Conservation (phyloP, 2,797 vertebrate species). For the Remorina albescens region DNA sequence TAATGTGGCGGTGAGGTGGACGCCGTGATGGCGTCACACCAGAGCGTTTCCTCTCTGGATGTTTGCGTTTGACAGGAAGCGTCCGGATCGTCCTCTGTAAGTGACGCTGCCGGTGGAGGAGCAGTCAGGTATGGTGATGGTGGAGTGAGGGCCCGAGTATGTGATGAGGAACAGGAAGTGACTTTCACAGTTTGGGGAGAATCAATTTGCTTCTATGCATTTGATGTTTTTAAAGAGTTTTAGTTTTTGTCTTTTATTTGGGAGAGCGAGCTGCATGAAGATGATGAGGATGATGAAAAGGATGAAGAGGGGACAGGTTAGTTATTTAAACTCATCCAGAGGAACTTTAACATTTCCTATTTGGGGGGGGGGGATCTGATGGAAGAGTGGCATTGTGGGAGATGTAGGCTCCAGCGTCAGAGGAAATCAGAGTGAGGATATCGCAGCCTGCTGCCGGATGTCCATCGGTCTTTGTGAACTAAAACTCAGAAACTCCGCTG, state of each 20-base stretch:
- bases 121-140: slow-evolving; percentile 7
- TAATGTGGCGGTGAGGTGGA: slow-evolving; percentile 18
- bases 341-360: slow-evolving; percentile 28
- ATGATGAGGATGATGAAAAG: neutral
- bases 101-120: neutral
- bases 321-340: slow-evolving; percentile 27
- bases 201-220: slow-evolving; percentile 56
- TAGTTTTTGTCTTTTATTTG: slow-evolving; percentile 26
- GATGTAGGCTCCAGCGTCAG: neutral
- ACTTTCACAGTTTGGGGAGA: slow-evolving; percentile 26
- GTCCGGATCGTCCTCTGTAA: neutral
- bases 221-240: slow-evolving; percentile 28
- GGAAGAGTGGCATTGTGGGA: slow-evolving; percentile 20
- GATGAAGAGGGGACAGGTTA: too few relatives aligned
- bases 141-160: slow-evolving; percentile 31
- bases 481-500: neutral
- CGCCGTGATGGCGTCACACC: neutral
- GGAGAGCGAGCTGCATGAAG: slow-evolving; percentile 20
- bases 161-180: slow-evolving; percentile 42
- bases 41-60: neutral
- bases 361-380: neutral
- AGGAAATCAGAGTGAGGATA: too few relatives aligned
- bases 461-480: neutral
- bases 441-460: too few relatives aligned
- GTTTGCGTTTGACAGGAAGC: slow-evolving; percentile 1